Evolutionary conservation across 2,888 invertebrate genomes (phyloP).

Genomic region (Lucinisca nassula): DNA sequence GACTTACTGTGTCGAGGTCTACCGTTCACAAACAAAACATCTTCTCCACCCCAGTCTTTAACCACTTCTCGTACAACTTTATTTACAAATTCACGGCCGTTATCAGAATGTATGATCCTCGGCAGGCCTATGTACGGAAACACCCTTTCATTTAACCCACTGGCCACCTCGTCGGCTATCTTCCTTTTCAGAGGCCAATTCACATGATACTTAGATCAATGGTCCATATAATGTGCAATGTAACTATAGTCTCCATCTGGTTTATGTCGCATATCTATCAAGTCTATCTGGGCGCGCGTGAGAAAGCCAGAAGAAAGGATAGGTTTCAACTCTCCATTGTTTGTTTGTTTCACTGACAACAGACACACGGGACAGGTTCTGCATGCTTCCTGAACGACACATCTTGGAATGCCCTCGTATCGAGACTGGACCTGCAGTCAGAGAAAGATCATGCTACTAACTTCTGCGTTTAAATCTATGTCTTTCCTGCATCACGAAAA

Average conservation of each 20-base stretch:
- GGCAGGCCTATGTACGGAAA: constrained; percentile 46
- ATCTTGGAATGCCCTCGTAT: constrained; percentile 21
- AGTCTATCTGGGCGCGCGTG: constrained; percentile 36
- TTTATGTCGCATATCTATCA: constrained; percentile 58
- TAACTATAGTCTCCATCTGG: constrained; percentile 53
- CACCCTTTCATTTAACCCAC: constrained; percentile 50
- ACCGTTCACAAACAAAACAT: constrained; percentile 31
- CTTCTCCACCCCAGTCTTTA: constrained; percentile 24
- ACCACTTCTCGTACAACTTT: constrained; percentile 29
- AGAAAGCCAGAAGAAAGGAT: constrained; percentile 41
- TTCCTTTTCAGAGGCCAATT: constrained; percentile 49
- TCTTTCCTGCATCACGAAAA: no score
- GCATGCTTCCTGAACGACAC: background rate
- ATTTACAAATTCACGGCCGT: constrained; percentile 61
- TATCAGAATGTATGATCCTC: constrained; percentile 53
- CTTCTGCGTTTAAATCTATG: no score
- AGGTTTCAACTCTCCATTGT: constrained; percentile 39
- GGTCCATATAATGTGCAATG: constrained; percentile 56
- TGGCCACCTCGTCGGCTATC: constrained; percentile 51
- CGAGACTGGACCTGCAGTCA: background rate
- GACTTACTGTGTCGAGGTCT: constrained; percentile 42
- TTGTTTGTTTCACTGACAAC: constrained; percentile 11
- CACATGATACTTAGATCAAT: constrained; percentile 59
- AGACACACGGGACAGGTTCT: background rate
- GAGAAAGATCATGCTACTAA: no score